These are phyloP conservation scores for Phylloscopus collybita DNA, from an alignment of 2,797 vertebrate species.

Conservation along the genomic window DNA sequence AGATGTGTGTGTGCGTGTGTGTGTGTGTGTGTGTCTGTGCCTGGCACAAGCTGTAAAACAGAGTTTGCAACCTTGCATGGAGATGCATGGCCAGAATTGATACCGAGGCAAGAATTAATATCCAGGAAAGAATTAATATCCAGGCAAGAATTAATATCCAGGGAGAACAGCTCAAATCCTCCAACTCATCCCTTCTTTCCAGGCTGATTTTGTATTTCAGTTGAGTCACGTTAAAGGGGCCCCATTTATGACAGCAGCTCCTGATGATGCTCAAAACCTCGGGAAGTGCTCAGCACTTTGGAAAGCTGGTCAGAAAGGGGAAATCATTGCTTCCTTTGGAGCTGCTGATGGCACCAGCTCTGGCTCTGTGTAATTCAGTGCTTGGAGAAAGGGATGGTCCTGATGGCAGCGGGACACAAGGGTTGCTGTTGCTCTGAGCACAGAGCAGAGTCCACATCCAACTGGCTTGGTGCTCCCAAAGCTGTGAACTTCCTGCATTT, in stretches of 20 bases:
- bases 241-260: neutral
- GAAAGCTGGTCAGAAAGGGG: neutral
- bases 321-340: neutral
- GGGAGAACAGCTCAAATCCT: neutral
- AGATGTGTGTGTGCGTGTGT: neutral
- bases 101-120: neutral
- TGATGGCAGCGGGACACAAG: rapidly evolving
- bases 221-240: neutral
- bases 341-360: neutral
- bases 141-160: neutral
- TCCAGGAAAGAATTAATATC: neutral
- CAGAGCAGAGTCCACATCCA: neutral
- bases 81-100: neutral
- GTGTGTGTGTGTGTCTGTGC: neutral
- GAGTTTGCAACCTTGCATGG: neutral
- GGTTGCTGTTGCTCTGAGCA: neutral
- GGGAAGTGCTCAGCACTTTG: neutral
- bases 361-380: neutral
- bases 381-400: neutral
- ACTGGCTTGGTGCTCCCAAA: neutral
- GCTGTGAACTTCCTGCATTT: neutral
- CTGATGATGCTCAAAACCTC: neutral
- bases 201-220: neutral
- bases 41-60: neutral
- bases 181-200: neutral